Evolutionary conservation across 2,888 invertebrate species (phyloP).

Genomic region (Ectemnius lituratus): DNA sequence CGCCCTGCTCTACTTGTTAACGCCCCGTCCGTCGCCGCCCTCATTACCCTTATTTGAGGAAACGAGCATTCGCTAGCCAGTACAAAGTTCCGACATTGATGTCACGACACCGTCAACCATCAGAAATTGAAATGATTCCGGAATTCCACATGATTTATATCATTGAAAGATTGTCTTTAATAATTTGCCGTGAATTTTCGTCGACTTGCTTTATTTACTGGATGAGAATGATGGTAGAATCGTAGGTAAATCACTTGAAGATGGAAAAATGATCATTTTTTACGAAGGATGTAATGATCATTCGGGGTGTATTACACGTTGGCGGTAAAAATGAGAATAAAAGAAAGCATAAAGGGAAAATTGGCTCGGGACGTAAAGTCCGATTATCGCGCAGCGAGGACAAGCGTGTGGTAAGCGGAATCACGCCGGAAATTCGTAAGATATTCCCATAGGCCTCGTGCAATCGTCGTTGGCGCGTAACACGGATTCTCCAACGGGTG

Average conservation of each 20-base stretch:
- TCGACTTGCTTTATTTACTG: no score
- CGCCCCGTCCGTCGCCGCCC: background rate
- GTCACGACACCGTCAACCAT: background rate
- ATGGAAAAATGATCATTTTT: background rate
- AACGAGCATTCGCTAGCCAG: slow-evolving; percentile 1
- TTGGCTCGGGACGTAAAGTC: slow-evolving; percentile 44
- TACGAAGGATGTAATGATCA: background rate
- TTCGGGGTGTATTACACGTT: slow-evolving; percentile 34
- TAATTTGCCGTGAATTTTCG: no score
- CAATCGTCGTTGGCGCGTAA: slow-evolving; percentile 40
- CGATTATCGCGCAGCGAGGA: slow-evolving; percentile 44
- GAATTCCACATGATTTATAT: background rate
- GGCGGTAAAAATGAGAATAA: slow-evolving; percentile 45
- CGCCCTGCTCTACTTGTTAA: background rate
- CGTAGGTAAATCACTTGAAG: background rate
- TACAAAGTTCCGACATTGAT: background rate
- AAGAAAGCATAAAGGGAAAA: slow-evolving; percentile 39
- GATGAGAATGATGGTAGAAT: background rate
- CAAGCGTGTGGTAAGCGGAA: slow-evolving; percentile 33
- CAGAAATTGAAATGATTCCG: background rate
- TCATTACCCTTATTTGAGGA: slow-evolving; percentile 3
- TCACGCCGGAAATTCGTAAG: slow-evolving; percentile 53
- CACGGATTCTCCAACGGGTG: slow-evolving; percentile 31
- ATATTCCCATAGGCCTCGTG: slow-evolving; percentile 60
- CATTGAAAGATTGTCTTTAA: no score